Conservation (phyloP, 1,140 invertebrate genomes). For the Drosophila obscura region DNA sequence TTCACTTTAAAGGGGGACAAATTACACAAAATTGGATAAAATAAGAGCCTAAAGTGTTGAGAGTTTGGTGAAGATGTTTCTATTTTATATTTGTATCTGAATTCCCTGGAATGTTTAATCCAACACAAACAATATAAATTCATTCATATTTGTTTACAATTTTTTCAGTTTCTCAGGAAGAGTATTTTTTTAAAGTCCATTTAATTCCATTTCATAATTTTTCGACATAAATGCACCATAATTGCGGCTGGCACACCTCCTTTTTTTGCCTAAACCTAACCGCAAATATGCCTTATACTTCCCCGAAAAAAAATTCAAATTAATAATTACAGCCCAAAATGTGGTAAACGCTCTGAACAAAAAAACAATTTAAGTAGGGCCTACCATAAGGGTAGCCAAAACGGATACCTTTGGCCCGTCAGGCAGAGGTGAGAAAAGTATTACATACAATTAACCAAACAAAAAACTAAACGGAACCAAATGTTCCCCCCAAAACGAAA, state of each 20-base stretch:
- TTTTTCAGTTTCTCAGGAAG: background rate
- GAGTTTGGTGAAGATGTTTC: no score
- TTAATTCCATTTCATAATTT: slow-evolving; percentile 21
- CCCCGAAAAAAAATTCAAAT: slow-evolving; percentile 38
- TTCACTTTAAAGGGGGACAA: slow-evolving; percentile 3
- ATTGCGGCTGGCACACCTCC: slow-evolving; percentile 57
- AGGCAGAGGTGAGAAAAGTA: slow-evolving; percentile 76
- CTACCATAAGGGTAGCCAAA: slow-evolving; percentile 8
- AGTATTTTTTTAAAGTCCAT: background rate
- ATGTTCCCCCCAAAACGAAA: slow-evolving; percentile 1
- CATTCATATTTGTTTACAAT: no score
- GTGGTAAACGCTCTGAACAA: slow-evolving; percentile 30
- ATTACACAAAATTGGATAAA: no score
- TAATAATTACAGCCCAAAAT: slow-evolving; percentile 52
- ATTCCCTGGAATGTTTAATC: no score
- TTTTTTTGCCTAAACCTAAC: slow-evolving; percentile 33
- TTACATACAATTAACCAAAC: slow-evolving; percentile 44
- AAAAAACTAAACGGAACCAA: slow-evolving; percentile 6
- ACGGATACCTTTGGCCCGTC: slow-evolving; percentile 14
- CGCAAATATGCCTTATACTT: slow-evolving; percentile 59
- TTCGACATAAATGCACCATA: slow-evolving; percentile 58
- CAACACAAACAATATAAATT: no score
- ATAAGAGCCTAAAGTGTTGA: no score
- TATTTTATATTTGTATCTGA: background rate
- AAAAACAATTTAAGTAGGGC: slow-evolving; percentile 19